Conservation (phyloP, 2,113 vertebrate species). For the Sclerurus mexicanus region DNA sequence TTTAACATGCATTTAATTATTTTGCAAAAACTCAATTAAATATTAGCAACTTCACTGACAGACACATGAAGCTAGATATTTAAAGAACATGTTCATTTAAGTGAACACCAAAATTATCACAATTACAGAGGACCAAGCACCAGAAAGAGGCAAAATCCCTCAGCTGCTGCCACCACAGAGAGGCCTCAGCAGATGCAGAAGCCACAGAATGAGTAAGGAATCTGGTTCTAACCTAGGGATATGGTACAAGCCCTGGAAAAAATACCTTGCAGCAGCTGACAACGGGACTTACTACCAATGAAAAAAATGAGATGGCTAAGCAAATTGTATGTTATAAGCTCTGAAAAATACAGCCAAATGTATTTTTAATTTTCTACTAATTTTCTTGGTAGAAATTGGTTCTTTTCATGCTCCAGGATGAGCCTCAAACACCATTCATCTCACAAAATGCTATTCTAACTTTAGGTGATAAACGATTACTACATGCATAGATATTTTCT, state of each 20-base stretch:
- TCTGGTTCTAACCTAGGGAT: not conserved
- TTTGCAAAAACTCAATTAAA: not conserved
- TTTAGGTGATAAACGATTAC: not conserved
- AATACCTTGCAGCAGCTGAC: not conserved
- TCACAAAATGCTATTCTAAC: not conserved
- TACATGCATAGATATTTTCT: not conserved
- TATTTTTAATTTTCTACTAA: too few species aligned
- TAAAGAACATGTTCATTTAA: not conserved
- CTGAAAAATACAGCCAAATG: not conserved
- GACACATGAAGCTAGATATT: not conserved
- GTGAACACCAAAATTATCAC: not conserved
- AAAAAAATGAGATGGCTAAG: not conserved
- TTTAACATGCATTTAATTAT: not conserved
- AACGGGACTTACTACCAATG: not conserved
- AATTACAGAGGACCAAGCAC: not conserved
- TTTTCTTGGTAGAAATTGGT: not conserved
- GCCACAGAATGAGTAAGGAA: not conserved
- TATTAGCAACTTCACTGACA: not conserved
- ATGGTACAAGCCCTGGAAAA: not conserved
- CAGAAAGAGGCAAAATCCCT: not conserved
- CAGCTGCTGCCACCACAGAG: not conserved
- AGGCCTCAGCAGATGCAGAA: rapidly evolving
- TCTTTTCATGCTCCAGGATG: not conserved
- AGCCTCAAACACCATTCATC: not conserved
- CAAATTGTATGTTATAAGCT: not conserved